Evolutionary conservation across 2,888 invertebrate genomes (phyloP), one percentile per base, ranked within the genome.

Genomic region (Augiades crinisus): DNA sequence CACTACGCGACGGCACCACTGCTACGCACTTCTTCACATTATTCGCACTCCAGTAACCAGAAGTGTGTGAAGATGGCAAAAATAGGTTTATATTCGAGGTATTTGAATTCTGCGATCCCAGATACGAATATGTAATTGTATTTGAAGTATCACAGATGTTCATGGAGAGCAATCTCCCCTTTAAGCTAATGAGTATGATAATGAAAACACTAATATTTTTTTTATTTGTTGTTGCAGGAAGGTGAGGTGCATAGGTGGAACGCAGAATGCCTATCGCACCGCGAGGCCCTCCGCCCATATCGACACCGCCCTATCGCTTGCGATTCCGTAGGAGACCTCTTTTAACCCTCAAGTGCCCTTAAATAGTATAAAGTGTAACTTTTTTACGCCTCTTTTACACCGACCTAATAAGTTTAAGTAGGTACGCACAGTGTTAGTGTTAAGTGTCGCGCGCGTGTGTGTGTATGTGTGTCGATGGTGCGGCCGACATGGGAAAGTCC

Each of bases 401-500:
- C 88, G 72, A 85, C 84, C 87, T 72, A 59, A 71, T 81, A 79
- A 80, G 69, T 78, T 76, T 83, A 84, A 82, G 79, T 82, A 84
- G 78, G 78, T 79, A 78, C 79, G 75, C 74, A 80, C 77, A 80
- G 81, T 82, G 77, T 70, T 76, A 79, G 78, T 78, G 78, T 74
- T 76, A 78, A 82, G 78, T 81, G 78, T 77, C 74, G 82, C 75
- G 75, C 70, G 83, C 73, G 81, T 77, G 78, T 69, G 79, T 76
- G 75, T 83, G 70, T 77, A 78, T 77, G 84, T 80, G 86, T 79
- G 85, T 85, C 77, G 81, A 88, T 88, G 88, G 86, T 88, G 85
- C 85, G 88, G 82, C 81, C 89, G 90, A 83, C 89, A 90, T 90
- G 90, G 90, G 90, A 89, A 90, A 90, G 80, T 90, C 90, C 86